A percentile compares a stretch with the other conserved stretches of the same genome.
phyloP scores from a whole-genome alignment of 30 jellyfish, hydroid and myxozoan genomes.

The Aurelia coerulea region DNA sequence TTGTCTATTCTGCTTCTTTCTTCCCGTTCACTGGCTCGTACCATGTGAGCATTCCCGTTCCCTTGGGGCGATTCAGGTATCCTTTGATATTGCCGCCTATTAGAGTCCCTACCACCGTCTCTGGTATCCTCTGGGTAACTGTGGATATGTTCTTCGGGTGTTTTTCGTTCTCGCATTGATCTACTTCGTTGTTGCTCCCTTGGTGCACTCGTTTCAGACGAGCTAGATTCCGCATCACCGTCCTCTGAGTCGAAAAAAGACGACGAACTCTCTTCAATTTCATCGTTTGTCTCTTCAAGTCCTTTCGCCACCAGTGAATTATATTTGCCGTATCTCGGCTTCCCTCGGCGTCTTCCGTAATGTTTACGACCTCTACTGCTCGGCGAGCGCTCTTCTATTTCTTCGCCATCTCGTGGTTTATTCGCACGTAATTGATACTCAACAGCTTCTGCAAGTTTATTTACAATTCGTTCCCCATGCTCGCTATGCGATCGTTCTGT shows the following conservation, averaged over 20 bases:
- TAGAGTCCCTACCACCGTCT: too few relatives aligned
- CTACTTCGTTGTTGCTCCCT: neutral
- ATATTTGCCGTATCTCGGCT: constrained; percentile 42
- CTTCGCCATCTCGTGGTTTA: neutral
- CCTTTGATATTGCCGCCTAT: too few relatives aligned
- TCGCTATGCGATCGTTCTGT: constrained; percentile 12
- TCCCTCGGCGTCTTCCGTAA: constrained; percentile 13
- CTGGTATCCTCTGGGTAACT: neutral
- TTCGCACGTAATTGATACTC: constrained; percentile 39
- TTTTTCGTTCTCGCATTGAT: neutral
- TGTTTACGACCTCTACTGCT: neutral
- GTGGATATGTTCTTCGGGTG: neutral
- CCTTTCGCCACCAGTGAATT: constrained; percentile 87
- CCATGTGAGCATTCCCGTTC: too few relatives aligned
- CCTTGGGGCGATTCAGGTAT: too few relatives aligned
- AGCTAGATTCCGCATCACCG: constrained; percentile 8
- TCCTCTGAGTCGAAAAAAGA: neutral
- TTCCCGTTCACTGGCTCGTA: too few relatives aligned
- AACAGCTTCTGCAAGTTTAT: constrained; percentile 82
- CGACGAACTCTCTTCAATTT: constrained; percentile 15
- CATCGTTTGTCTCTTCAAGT: constrained; percentile 62
- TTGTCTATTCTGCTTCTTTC: neutral
- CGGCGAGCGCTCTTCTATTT: neutral
- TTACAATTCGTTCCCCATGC: constrained; percentile 79
- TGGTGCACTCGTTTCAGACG: neutral